Percentiles rank a stretch among this genome's conserved stretches.
Evolutionary conservation across 2,113 vertebrate species (phyloP).

Genomic region (Oenanthe melanoleuca): DNA sequence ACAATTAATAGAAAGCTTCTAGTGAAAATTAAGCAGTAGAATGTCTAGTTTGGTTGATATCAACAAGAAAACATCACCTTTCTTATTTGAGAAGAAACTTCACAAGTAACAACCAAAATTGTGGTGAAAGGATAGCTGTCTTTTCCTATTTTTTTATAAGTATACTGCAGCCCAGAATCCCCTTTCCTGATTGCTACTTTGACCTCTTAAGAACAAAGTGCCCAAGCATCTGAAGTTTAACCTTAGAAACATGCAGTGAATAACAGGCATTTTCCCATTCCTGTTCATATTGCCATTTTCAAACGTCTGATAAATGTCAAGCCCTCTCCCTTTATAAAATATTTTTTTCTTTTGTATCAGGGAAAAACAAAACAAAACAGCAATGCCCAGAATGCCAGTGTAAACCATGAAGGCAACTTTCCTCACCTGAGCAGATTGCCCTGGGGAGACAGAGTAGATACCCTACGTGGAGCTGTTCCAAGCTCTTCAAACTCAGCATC

Average conservation of each 20-base stretch:
- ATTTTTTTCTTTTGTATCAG: not conserved
- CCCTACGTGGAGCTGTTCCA: slow-evolving; percentile 24
- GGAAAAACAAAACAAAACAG: not conserved
- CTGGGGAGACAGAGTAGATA: not conserved
- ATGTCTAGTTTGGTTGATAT: not conserved
- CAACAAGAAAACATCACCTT: not conserved
- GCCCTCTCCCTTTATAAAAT: not conserved
- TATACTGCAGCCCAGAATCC: not conserved
- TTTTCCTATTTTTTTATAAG: not conserved
- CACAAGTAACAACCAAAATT: not conserved
- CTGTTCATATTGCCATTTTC: not conserved
- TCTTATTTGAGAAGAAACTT: not conserved
- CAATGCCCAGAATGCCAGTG: not conserved
- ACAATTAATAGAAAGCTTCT: not conserved
- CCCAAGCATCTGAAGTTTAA: not conserved
- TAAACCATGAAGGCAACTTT: not conserved
- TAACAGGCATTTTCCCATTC: not conserved
- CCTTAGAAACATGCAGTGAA: not conserved
- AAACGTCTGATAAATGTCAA: not conserved
- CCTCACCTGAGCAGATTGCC: not conserved
- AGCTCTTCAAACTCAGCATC: slow-evolving; percentile 52
- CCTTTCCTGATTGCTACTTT: not conserved
- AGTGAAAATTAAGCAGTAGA: not conserved
- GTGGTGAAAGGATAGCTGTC: not conserved
- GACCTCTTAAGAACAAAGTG: not conserved